A percentile compares a stretch with the other conserved stretches of the same genome.
Conservation (phyloP, 2,888 invertebrate genomes). For the Phyllotreta cruciferae region DNA sequence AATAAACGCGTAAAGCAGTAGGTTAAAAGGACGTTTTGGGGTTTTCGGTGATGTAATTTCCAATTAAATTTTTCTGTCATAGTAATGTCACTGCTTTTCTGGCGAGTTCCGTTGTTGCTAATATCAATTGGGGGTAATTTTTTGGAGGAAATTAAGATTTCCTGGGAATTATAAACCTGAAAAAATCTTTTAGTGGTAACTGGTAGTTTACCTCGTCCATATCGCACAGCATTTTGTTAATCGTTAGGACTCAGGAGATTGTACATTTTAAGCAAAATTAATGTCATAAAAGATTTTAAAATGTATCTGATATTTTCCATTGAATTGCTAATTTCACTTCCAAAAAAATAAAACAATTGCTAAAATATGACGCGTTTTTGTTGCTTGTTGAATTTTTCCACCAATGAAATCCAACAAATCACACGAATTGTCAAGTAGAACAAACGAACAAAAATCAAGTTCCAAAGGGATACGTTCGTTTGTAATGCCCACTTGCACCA, state of each 20-base stretch:
- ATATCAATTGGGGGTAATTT: not conserved
- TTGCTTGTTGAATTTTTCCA: not conserved
- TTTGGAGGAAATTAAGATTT: not conserved
- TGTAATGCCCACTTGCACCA: not conserved
- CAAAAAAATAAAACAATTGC: constrained; percentile 6
- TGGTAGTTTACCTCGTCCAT: constrained; percentile 3
- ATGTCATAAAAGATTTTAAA: not conserved
- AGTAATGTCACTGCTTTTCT: not conserved
- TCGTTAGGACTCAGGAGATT: constrained; percentile 6
- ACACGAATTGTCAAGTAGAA: not conserved
- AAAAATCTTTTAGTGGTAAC: not conserved
- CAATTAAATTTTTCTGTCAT: too few species aligned
- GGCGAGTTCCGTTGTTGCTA: not conserved
- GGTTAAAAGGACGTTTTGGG: too few species aligned
- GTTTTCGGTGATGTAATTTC: too few species aligned
- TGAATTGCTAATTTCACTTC: not conserved
- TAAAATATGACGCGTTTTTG: not conserved
- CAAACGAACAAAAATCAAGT: not conserved
- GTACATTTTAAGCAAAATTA: constrained; percentile 12
- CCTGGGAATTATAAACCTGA: not conserved
- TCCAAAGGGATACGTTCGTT: not conserved
- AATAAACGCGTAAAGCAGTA: too few species aligned
- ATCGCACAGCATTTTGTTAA: not conserved
- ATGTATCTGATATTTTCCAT: constrained; percentile 3
- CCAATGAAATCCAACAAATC: not conserved